Conservation (phyloP, 2,888 invertebrate species). For the Troglohyphantes excavatus region DNA sequence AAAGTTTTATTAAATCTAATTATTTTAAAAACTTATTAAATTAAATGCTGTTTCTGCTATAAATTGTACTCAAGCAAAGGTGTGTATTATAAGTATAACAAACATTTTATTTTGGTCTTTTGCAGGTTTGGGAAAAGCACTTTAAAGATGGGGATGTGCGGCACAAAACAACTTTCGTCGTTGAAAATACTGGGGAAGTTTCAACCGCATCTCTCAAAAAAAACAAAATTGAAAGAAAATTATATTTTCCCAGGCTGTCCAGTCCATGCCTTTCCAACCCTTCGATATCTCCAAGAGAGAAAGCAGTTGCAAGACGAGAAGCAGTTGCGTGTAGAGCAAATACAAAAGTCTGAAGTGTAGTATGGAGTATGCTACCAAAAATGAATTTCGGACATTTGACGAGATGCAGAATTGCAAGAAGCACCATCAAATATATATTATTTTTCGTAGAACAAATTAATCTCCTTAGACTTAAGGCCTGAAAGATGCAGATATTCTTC, state of each 20-base stretch:
- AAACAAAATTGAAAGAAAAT: constrained; percentile 7
- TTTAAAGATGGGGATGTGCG: neutral
- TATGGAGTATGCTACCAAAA: neutral
- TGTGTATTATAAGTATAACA: neutral
- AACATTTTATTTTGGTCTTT: neutral
- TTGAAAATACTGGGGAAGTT: neutral
- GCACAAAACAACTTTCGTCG: neutral
- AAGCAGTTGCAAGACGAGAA: neutral
- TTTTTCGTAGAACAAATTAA: constrained; percentile 15
- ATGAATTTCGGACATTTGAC: neutral
- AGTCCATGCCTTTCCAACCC: neutral
- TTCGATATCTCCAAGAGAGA: neutral
- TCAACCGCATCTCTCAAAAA: neutral
- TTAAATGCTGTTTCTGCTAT: neutral
- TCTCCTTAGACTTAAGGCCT: neutral
- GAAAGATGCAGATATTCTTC: constrained; percentile 13
- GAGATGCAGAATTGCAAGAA: constrained; percentile 3
- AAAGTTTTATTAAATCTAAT: neutral
- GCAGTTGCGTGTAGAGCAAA: neutral
- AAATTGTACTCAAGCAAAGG: neutral
- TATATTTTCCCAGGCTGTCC: constrained; percentile 5
- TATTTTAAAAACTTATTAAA: neutral
- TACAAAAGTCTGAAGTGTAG: neutral
- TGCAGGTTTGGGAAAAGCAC: constrained; percentile 34
- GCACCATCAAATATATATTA: neutral